These are phyloP conservation scores for Agrochola lota DNA, from an alignment of 2,888 invertebrate species.

Conservation along the genomic window DNA sequence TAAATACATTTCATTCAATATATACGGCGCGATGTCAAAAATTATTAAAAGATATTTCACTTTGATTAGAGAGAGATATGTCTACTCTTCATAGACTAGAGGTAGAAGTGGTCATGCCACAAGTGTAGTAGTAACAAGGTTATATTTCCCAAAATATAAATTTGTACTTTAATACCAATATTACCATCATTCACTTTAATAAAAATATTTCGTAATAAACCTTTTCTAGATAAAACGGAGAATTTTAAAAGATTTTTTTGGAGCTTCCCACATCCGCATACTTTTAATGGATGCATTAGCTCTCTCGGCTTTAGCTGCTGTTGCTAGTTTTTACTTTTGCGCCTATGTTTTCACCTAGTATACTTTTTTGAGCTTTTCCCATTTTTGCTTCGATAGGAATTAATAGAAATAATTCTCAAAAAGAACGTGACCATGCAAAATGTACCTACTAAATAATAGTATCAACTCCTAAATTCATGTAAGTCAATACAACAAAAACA, in stretches of 20 bases:
- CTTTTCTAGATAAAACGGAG: neutral
- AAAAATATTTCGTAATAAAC: neutral
- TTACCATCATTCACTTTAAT: neutral
- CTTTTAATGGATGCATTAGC: conserved; percentile 56
- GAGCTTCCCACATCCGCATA: conserved; percentile 5
- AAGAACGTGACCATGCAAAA: neutral
- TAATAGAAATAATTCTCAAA: neutral
- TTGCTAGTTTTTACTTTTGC: conserved; percentile 17
- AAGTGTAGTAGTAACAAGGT: neutral
- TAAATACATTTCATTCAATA: too few relatives aligned
- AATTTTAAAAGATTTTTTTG: conserved; percentile 25
- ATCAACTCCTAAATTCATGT: neutral
- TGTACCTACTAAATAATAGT: neutral
- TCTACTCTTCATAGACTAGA: neutral
- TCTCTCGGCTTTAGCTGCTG: conserved; percentile 14
- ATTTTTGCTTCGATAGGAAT: neutral
- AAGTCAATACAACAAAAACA: neutral
- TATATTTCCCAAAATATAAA: neutral
- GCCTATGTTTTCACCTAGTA: conserved; percentile 17
- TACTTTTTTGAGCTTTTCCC: neutral
- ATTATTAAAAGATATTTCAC: neutral
- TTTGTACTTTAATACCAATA: neutral
- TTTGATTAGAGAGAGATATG: neutral
- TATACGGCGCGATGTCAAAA: too few relatives aligned
- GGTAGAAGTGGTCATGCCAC: neutral